phyloP scores from a whole-genome alignment of 1,140 invertebrate species.

The Trialeurodes vaporariorum region DNA sequence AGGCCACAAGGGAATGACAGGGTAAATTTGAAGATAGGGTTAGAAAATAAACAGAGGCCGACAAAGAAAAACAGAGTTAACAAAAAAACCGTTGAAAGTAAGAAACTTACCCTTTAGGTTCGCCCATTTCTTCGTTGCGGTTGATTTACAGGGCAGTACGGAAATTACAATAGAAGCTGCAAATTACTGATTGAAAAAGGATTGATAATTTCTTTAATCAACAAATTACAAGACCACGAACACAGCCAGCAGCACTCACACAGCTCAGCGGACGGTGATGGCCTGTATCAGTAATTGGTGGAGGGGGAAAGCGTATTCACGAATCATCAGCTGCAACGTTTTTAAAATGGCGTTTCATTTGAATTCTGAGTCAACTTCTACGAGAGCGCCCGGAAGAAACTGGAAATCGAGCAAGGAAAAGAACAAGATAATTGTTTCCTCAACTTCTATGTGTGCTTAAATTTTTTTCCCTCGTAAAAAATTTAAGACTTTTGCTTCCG shows the following conservation, averaged over 20 bases:
- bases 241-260: not conserved
- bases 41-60: not conserved
- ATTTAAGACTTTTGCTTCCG: too few relatives aligned
- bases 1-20: not conserved
- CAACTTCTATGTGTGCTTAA: too few relatives aligned
- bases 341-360: not conserved
- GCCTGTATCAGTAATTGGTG: not conserved
- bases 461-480: too few relatives aligned
- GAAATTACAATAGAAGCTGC: too few relatives aligned
- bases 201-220: too few relatives aligned
- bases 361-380: too few relatives aligned
- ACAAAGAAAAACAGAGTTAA: not conserved
- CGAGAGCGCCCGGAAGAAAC: too few relatives aligned
- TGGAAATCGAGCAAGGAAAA: too few relatives aligned
- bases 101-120: not conserved
- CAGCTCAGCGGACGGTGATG: not conserved
- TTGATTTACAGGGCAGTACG: too few relatives aligned
- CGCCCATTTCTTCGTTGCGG: not conserved
- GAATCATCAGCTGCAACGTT: not conserved
- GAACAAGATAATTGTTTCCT: too few relatives aligned
- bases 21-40: not conserved
- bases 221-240: too few relatives aligned
- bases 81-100: not conserved
- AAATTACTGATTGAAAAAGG: too few relatives aligned
- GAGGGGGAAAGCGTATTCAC: not conserved